Evolutionary conservation across 30 jellyfish, hydroid and myxozoan species (phyloP).

Genomic region (Nemopilema nomurai): DNA sequence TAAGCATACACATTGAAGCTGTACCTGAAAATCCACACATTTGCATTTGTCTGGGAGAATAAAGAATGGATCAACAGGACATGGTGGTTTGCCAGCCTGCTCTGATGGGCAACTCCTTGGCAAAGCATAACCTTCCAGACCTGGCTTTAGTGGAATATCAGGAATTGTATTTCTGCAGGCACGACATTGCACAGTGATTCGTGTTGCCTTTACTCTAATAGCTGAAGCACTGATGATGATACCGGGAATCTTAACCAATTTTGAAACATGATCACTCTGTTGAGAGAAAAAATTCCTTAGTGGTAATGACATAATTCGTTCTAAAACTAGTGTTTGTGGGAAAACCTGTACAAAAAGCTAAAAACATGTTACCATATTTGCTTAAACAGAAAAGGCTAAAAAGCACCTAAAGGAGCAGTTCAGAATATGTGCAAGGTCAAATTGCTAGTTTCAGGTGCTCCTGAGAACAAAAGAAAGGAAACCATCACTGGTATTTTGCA

Average conservation of each 20-base stretch:
- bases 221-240: slow-evolving; percentile 99
- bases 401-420: too few relatives aligned
- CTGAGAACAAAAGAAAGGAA: too few relatives aligned
- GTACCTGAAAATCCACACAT: slow-evolving; percentile 99
- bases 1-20: not conserved
- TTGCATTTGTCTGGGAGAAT: slow-evolving; percentile 98
- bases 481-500: too few relatives aligned
- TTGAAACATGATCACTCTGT: slow-evolving; percentile 96
- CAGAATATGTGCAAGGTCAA: too few relatives aligned
- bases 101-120: slow-evolving; percentile 98
- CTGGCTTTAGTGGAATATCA: slow-evolving; percentile 89
- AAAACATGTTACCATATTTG: too few relatives aligned
- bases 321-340: not conserved
- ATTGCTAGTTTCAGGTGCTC: too few relatives aligned
- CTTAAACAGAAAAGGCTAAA: too few relatives aligned
- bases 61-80: slow-evolving; percentile 99
- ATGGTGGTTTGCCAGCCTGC: slow-evolving; percentile 97
- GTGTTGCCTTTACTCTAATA: slow-evolving; percentile 90
- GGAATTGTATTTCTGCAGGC: slow-evolving; percentile 94
- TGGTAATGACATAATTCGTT: not conserved
- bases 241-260: slow-evolving; percentile 94
- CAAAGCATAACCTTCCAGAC: slow-evolving; percentile 95
- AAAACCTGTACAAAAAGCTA: not conserved
- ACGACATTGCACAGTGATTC: slow-evolving; percentile 94
- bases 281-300: not conserved